These are phyloP conservation scores for Anaspis maculata DNA, from an alignment of 2,888 invertebrate genomes.

Conservation along the genomic window DNA sequence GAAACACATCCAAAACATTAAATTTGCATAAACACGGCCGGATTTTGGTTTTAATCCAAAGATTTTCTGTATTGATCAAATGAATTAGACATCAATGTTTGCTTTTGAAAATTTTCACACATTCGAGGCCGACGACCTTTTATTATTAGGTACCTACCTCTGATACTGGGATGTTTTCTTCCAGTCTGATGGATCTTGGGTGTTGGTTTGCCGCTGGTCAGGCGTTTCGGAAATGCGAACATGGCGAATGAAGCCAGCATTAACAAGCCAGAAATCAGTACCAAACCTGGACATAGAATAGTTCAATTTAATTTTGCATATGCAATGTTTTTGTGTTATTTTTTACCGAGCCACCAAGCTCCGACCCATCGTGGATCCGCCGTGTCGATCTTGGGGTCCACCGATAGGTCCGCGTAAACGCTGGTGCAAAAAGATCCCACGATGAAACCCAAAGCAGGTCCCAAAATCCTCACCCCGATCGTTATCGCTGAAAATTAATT, in stretches of 20 bases:
- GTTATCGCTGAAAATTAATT: slow-evolving; percentile 62
- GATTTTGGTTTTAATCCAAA: too few relatives aligned
- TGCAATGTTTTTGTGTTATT: too few relatives aligned
- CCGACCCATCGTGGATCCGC: slow-evolving; percentile 88
- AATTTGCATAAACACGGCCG: too few relatives aligned
- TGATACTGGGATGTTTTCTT: slow-evolving; percentile 44
- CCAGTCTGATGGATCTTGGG: slow-evolving; percentile 37
- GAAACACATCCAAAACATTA: too few relatives aligned
- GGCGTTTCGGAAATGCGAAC: slow-evolving; percentile 82
- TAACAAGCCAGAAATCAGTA: slow-evolving; percentile 76
- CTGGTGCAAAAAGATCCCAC: slow-evolving; percentile 83
- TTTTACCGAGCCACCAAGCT: slow-evolving; percentile 92
- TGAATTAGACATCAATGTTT: too few relatives aligned
- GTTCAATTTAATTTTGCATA: too few relatives aligned
- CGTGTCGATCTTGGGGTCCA: slow-evolving; percentile 65
- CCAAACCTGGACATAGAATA: slow-evolving; percentile 54
- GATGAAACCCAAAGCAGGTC: slow-evolving; percentile 84
- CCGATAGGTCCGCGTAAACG: slow-evolving; percentile 73
- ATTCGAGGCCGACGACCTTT: too few relatives aligned
- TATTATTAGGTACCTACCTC: slow-evolving; percentile 37
- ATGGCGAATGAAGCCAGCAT: slow-evolving; percentile 77
- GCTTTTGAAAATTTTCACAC: too few relatives aligned
- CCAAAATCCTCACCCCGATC: slow-evolving; percentile 83
- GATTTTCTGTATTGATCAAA: too few relatives aligned
- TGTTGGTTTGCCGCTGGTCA: slow-evolving; percentile 46